Evolutionary conservation across 2,113 vertebrate genomes (phyloP), one percentile per base, ranked within the genome.

Genomic region (Neolamprologus hecqui): DNA sequence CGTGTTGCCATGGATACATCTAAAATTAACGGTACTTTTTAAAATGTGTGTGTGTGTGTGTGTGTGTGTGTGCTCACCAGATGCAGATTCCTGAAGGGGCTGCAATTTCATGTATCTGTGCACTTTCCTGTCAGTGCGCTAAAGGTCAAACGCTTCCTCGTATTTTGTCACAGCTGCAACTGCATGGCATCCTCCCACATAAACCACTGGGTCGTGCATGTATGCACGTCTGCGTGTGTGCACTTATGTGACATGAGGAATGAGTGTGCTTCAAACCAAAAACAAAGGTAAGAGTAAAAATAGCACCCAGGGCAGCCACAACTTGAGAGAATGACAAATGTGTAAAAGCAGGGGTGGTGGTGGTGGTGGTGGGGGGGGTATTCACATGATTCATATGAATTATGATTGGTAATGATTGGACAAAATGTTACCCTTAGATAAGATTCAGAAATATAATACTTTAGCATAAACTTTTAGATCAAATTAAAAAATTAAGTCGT

Each of bases 141-240:
- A 35, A 88, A 90, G 92, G 90, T 92, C 92, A 93, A 93, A 93
- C 6, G 82, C 88, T 90, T 89, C 90, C 73, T 93, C 57, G 26
- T 87, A 87, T 86, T 88, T 86, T 90, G 81, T 73, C 87, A 90
- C 91, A 90, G 83, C 88, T 92, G 91, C 35, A 2, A 35, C 60
- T 49, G 55, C 12, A 57, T 42, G 33, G 31, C 40, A 65, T 6
- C 5, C 77, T 60, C 26, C 21, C 12, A 17, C 80, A 85, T 28
- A 77, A 51, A 82, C 81, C 49, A n/a, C 42, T 40, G 49, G 31
- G 10, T 14, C 11, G 17, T 80, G 70, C 60, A 54, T 88, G 57
- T 33, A 28, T 70, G 55, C 60, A 26, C 40, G 23, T 35, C 51
- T 26, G 68, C 9, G 0, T 84, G 26, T 79, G 28, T 81, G 58